Percentiles rank a stretch among this genome's conserved stretches.
Evolutionary conservation across 2,113 vertebrate species (phyloP).

Genomic region (Nycticorax nycticorax): DNA sequence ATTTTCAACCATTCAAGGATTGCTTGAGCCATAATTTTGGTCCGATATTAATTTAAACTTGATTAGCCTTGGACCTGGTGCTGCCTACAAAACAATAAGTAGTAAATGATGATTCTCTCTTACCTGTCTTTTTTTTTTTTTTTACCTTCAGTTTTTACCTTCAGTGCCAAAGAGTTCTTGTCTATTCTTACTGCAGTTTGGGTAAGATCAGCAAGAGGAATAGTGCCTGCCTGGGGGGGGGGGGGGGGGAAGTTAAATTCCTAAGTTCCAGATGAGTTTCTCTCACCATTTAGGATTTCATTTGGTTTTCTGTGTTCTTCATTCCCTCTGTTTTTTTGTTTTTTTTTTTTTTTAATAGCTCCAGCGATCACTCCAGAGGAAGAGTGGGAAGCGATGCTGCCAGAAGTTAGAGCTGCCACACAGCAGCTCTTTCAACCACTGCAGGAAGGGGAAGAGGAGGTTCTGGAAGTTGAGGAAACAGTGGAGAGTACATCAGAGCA

Average conservation of each 20-base stretch:
- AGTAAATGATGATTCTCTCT: background rate
- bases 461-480: slow-evolving; percentile 59
- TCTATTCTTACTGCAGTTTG: background rate
- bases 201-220: background rate
- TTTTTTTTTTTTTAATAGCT: slow-evolving; percentile 47
- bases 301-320: background rate
- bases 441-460: slow-evolving; percentile 46
- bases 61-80: background rate
- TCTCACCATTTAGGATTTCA: background rate
- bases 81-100: background rate
- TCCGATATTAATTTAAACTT: background rate
- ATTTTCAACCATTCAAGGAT: background rate
- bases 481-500: slow-evolving; percentile 72
- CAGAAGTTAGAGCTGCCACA: slow-evolving; percentile 82
- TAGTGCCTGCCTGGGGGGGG: background rate
- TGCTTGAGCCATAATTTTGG: background rate
- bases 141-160: background rate
- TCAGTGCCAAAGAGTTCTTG: background rate
- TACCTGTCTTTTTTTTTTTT: background rate
- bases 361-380: slow-evolving; percentile 80
- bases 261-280: background rate
- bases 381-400: slow-evolving; percentile 93
- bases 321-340: background rate
- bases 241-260: background rate
- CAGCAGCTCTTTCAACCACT: slow-evolving; percentile 70